A percentile compares a stretch with the other conserved stretches of the same genome.
Conservation (phyloP, 2,113 vertebrate species). For the Engystomops pustulosus region DNA sequence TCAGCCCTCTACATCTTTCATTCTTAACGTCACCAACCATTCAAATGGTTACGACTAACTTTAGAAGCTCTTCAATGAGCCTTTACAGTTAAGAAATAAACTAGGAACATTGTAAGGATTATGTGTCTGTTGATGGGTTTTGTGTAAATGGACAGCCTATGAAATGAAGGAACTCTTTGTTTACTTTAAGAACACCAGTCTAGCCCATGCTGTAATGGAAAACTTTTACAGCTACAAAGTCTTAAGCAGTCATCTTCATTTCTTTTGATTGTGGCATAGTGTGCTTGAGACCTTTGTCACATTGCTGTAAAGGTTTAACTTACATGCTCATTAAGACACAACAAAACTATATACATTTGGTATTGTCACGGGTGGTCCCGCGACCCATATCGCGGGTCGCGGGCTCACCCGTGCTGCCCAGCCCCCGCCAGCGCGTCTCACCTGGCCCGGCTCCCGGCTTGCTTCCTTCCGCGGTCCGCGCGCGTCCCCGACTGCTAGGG, state of each 20-base stretch:
- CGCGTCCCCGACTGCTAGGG: too few species aligned
- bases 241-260: neutral
- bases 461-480: too few species aligned
- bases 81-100: slow-evolving; percentile 20
- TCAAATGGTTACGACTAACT: neutral
- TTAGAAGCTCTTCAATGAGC: slow-evolving; percentile 8
- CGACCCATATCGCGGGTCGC: too few species aligned
- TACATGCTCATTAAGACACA: too few species aligned
- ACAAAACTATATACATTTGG: too few species aligned
- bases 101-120: slow-evolving; percentile 28
- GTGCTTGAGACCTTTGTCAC: neutral
- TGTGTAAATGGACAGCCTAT: neutral
- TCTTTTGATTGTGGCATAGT: neutral
- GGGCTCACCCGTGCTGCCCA: too few species aligned
- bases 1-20: slow-evolving; percentile 19
- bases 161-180: neutral
- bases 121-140: neutral
- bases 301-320: neutral
- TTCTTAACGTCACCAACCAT: slow-evolving; percentile 34
- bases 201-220: slow-evolving; percentile 29
- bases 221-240: neutral
- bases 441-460: too few species aligned
- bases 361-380: too few species aligned
- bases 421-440: too few species aligned
- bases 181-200: slow-evolving; percentile 8